Evolutionary conservation across 2,113 vertebrate species (phyloP).

Genomic region (Phylloscopus whistleri): DNA sequence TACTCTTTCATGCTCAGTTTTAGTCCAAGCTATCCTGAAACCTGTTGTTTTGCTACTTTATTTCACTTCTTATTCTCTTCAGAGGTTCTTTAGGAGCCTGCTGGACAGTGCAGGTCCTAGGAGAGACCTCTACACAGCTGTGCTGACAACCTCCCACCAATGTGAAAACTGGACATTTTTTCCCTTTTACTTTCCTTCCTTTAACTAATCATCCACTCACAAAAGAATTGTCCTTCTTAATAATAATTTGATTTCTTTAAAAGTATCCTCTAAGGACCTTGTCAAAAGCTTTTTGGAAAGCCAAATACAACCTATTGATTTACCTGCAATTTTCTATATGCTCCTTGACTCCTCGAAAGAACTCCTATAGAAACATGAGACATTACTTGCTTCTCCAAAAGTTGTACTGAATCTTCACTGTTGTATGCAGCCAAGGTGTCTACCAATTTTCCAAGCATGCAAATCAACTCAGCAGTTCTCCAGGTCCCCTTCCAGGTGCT

Average conservation of each 20-base stretch:
- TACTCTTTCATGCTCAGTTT: not conserved
- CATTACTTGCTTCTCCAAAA: not conserved
- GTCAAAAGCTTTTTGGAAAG: slow-evolving; percentile 10
- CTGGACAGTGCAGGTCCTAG: not conserved
- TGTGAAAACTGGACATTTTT: not conserved
- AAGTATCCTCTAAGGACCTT: not conserved
- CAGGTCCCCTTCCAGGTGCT: not conserved
- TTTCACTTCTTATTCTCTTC: not conserved
- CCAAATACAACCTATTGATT: not conserved
- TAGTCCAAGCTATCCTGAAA: not conserved
- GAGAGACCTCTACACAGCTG: not conserved
- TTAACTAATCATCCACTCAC: not conserved
- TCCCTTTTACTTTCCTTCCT: not conserved
- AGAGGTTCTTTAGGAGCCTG: not conserved
- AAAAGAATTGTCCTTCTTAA: not conserved
- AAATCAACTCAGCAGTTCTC: not conserved
- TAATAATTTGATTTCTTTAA: not conserved
- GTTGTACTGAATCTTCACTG: not conserved
- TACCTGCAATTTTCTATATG: not conserved
- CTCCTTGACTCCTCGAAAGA: not conserved
- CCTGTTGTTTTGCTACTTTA: not conserved
- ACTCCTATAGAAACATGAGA: not conserved
- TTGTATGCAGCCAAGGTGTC: not conserved
- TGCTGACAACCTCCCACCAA: not conserved
- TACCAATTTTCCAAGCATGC: not conserved